These are phyloP conservation scores for Pseudomyrmex gracilis DNA, from an alignment of 1,140 invertebrate species.

Conservation along the genomic window DNA sequence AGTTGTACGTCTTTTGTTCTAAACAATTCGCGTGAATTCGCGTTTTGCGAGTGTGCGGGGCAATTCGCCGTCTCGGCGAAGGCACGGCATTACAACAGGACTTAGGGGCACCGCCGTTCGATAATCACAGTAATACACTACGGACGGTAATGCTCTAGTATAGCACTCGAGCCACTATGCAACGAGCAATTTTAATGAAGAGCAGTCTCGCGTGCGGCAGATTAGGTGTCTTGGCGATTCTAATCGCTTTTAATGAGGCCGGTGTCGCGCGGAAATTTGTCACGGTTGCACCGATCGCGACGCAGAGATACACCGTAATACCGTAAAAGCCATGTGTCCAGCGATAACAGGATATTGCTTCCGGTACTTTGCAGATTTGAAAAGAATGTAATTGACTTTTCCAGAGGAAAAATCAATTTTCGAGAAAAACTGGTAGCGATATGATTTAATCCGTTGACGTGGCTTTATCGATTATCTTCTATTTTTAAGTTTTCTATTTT, in stretches of 20 bases:
- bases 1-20: neutral
- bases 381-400: too few species aligned
- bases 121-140: constrained; percentile 39
- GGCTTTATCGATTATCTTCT: neutral
- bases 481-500: neutral
- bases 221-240: constrained; percentile 46
- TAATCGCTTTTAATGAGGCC: constrained; percentile 40
- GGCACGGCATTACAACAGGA: neutral
- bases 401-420: neutral
- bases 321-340: neutral
- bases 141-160: constrained; percentile 30
- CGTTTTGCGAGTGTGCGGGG: neutral
- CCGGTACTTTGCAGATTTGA: too few species aligned
- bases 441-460: neutral
- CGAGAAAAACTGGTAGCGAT: neutral
- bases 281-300: neutral
- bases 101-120: neutral
- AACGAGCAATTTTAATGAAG: constrained; percentile 47
- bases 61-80: constrained; percentile 14
- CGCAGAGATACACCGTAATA: neutral
- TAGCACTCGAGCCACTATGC: constrained; percentile 5
- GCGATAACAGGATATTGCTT: neutral
- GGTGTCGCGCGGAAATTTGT: constrained; percentile 31
- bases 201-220: constrained; percentile 41
- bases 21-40: constrained; percentile 3